Evolutionary conservation across 2,113 vertebrate genomes (phyloP).

Genomic region (Apteryx mantelli): DNA sequence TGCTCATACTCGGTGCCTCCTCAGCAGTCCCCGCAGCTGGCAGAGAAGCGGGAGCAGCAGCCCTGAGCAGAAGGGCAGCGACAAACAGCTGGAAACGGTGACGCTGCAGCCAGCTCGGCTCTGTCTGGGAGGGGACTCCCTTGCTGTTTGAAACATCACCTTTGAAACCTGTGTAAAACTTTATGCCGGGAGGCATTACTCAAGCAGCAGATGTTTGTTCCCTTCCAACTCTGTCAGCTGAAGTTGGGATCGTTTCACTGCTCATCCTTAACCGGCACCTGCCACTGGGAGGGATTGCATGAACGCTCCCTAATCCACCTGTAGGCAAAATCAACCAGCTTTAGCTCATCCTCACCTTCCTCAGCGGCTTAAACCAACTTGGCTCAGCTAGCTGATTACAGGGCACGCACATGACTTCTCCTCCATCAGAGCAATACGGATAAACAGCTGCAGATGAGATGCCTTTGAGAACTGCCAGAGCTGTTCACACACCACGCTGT

Average conservation of each 20-base stretch:
- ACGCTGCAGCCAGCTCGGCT: background rate
- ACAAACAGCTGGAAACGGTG: background rate
- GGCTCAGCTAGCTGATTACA: background rate
- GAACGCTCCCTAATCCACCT: too few species aligned
- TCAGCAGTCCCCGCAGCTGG: background rate
- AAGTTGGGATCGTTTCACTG: background rate
- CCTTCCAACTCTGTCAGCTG: background rate
- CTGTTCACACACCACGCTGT: too few species aligned
- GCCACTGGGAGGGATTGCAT: background rate
- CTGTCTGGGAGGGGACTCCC: background rate
- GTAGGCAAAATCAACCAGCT: background rate
- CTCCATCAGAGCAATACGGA: too few species aligned
- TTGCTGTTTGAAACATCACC: background rate
- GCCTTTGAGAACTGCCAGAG: too few species aligned
- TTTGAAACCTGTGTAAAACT: too few species aligned
- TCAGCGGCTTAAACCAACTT: background rate
- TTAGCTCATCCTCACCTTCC: background rate
- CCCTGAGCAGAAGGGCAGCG: background rate
- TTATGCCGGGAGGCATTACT: accelerated
- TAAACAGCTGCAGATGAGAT: too few species aligned
- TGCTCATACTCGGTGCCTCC: background rate
- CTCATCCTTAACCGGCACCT: background rate
- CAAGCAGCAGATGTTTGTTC: accelerated
- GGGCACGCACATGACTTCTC: too few species aligned
- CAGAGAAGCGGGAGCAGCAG: background rate